Evolutionary conservation across 2,797 vertebrate species (phyloP).

Genomic region (Sciurus carolinensis): DNA sequence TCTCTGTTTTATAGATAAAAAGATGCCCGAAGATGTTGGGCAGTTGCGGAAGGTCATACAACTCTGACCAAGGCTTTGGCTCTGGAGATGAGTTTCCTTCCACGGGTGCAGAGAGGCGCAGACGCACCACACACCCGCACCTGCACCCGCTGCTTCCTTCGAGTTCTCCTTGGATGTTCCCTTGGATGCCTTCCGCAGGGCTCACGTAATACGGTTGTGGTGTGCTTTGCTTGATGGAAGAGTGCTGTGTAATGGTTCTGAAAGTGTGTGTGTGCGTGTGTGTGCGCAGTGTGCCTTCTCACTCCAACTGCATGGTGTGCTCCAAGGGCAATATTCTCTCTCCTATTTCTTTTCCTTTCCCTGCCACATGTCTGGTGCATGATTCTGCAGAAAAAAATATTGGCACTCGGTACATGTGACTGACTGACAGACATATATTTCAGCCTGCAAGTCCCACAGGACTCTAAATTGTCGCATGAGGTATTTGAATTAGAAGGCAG

Average conservation of each 20-base stretch:
- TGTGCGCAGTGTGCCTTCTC: background rate
- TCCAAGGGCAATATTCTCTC: conserved; percentile 61
- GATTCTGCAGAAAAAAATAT: conserved; percentile 17
- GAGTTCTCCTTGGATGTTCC: background rate
- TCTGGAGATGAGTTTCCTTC: background rate
- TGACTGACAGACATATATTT: conserved; percentile 62
- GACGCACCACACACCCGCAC: background rate
- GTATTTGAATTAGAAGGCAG: background rate
- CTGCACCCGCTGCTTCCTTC: background rate
- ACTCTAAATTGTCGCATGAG: background rate
- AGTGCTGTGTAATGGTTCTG: conserved; percentile 16
- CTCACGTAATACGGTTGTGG: background rate
- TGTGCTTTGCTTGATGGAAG: background rate
- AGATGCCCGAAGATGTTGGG: background rate
- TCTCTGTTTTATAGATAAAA: background rate
- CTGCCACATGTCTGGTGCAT: conserved; percentile 35
- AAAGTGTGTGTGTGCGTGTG: background rate
- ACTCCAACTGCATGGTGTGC: background rate
- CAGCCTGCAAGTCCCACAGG: background rate
- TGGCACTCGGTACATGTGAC: background rate
- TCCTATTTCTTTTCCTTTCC: conserved; percentile 5
- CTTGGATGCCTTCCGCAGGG: background rate
- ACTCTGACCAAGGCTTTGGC: background rate
- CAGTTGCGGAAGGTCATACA: background rate
- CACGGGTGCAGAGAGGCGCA: background rate